Evolutionary conservation across 1,140 invertebrate species (phyloP).

Genomic region (Drosophila lowei): DNA sequence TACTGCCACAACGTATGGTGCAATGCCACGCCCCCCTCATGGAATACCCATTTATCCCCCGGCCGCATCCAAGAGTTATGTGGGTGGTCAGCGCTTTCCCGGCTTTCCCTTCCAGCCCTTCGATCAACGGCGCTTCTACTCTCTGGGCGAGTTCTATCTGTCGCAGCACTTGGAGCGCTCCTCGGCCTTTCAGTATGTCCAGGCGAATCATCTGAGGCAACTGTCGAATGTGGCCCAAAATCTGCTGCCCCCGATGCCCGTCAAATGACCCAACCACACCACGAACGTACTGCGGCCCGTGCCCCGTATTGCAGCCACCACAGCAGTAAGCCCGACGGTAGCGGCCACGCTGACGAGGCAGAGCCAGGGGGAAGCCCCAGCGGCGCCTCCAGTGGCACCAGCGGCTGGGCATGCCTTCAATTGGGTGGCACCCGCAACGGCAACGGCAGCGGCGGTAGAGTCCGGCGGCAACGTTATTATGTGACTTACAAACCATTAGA

Average conservation of each 20-base stretch:
- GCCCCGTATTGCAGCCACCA: conserved; percentile 69
- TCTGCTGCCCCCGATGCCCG: conserved; percentile 68
- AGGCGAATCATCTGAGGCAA: conserved; percentile 75
- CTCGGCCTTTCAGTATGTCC: conserved; percentile 82
- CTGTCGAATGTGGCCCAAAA: conserved; percentile 63
- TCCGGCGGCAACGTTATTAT: conserved; percentile 39
- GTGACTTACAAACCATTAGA: conserved; percentile 46
- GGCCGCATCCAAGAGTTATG: conserved; percentile 44
- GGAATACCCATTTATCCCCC: conserved; percentile 52
- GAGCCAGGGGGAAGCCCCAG: conserved; percentile 17
- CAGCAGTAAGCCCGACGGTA: conserved; percentile 17
- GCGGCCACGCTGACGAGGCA: conserved; percentile 2
- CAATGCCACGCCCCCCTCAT: conserved; percentile 54
- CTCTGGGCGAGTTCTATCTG: conserved; percentile 75
- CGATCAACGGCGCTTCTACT: conserved; percentile 77
- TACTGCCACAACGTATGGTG: conserved; percentile 20
- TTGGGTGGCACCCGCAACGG: conserved; percentile 53
- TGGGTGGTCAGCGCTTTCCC: conserved; percentile 43
- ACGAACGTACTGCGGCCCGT: conserved; percentile 75
- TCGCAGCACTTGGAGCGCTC: conserved; percentile 77
- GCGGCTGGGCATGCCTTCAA: conserved; percentile 48
- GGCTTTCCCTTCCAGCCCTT: conserved; percentile 69
- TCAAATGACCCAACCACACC: conserved; percentile 79
- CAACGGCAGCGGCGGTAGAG: conserved; percentile 7
- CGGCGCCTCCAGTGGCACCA: conserved; percentile 26